Base-by-base conservation (phyloP, 2,113 vertebrate species). In the Callaeas wilsoni region DNA sequence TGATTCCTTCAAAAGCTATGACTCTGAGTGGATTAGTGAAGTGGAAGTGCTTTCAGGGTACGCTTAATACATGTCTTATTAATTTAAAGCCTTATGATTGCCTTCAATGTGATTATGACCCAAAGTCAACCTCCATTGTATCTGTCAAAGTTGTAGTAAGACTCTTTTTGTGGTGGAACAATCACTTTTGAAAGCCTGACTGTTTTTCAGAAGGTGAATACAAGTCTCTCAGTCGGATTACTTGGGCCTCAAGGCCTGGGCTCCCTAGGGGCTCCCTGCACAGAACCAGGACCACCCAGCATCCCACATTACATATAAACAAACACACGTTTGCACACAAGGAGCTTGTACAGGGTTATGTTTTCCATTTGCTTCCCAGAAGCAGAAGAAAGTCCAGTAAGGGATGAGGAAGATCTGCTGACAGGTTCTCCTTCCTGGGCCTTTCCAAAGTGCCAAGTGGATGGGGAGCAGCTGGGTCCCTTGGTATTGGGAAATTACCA, bases 1-100 rank as follows among this genome's bases (percentile, higher is more conserved):
- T 57, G 78, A 90, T 91, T 73, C 62, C 50, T 79, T 90, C 84
- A 94, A 75, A 87, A 94, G 49, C 81, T 67, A 30, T 76, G 79
- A 85, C 69, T 90, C 65, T 83, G 84, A 62, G n/a, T 68, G 63
- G 89, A 96, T 96, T 97, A 94, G 62, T 76, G 42, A 85, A 88
- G 44, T 57, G 50, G n/a, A 16, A 94, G 55, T 59, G 53, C 67
- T 96, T 93, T 96, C 91, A 85, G 42, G n/a, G 55, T 80, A 53
- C 65, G 55, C 59, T 90, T 90, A 86, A 88, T 91, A 79, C 19
- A 27, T 13, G 20, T 37, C 55, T 95, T 96, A 96, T 88, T 96
- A 88, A 96, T 89, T 85, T 87, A 94, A 93, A 96, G 86, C 62
- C 65, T 87, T 37, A n/a, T 60, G 64, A 84, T 89, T 92, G 44